Conservation (phyloP, 2,888 invertebrate genomes). For the Caenorhabditis afra region DNA sequence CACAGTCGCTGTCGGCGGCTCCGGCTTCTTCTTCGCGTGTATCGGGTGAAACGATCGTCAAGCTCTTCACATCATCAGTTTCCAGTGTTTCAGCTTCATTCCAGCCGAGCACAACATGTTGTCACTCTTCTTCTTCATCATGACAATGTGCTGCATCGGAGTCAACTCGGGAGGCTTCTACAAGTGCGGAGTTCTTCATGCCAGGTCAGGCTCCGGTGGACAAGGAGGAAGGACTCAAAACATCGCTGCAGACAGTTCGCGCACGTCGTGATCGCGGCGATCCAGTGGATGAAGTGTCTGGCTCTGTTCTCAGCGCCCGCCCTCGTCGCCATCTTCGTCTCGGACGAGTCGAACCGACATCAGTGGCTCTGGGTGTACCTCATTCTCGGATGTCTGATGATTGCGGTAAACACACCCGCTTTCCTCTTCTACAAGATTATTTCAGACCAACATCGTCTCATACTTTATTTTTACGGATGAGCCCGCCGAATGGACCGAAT, state of each 20-base stretch:
- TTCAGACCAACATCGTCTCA: constrained; percentile 64
- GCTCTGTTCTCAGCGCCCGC: constrained; percentile 72
- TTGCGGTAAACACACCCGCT: constrained; percentile 38
- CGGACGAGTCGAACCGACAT: constrained; percentile 55
- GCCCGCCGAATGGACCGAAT: constrained; percentile 57
- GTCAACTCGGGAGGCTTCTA: constrained; percentile 49
- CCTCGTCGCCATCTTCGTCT: constrained; percentile 67
- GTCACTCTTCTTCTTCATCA: constrained; percentile 34
- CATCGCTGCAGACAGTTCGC: constrained; percentile 55
- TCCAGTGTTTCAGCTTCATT: constrained; percentile 43
- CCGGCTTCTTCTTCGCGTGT: constrained; percentile 46
- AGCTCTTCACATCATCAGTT: too few relatives aligned
- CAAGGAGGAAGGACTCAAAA: too few relatives aligned
- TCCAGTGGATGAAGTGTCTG: constrained; percentile 72
- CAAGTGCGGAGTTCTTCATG: constrained; percentile 47
- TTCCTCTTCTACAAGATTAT: neutral
- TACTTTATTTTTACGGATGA: constrained; percentile 63
- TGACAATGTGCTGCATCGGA: constrained; percentile 42
- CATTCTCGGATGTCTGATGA: constrained; percentile 43
- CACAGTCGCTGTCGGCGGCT: constrained; percentile 49
- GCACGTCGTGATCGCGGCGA: constrained; percentile 69
- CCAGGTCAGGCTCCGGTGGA: constrained; percentile 13
- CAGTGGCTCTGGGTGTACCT: constrained; percentile 57
- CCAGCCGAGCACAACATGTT: constrained; percentile 48
- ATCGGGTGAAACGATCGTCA: constrained; percentile 32